Evolutionary conservation across 2,888 invertebrate genomes (phyloP).

Genomic region (Hypolimnas misippus): DNA sequence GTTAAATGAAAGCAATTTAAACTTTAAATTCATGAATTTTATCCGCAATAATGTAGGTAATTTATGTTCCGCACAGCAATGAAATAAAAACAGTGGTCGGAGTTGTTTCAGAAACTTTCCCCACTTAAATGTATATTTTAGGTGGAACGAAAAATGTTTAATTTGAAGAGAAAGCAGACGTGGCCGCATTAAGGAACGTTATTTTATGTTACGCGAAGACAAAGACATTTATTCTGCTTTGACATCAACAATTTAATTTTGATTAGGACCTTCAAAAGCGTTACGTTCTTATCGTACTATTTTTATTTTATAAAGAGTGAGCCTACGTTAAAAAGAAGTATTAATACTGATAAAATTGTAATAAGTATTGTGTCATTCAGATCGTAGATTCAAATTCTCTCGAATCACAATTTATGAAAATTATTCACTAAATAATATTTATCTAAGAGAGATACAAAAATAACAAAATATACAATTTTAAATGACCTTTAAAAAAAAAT

Average conservation of each 20-base stretch:
- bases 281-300: too few species aligned
- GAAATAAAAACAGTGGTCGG: constrained; percentile 25
- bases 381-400: too few species aligned
- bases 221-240: background rate
- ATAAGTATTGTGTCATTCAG: too few species aligned
- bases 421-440: too few species aligned
- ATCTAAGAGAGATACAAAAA: too few species aligned
- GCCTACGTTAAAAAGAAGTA: too few species aligned
- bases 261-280: too few species aligned
- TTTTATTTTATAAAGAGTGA: too few species aligned
- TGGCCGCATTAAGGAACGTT: background rate
- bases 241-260: background rate
- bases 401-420: too few species aligned
- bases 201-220: background rate
- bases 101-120: constrained; percentile 18
- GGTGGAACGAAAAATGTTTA: constrained; percentile 9
- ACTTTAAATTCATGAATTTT: constrained; percentile 36
- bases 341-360: too few species aligned
- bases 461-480: too few species aligned
- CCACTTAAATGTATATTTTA: constrained; percentile 27
- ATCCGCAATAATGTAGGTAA: constrained; percentile 34
- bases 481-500: too few species aligned
- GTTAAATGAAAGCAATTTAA: constrained; percentile 40
- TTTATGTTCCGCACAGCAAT: constrained; percentile 29
- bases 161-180: background rate